Evolutionary conservation across 2,113 vertebrate species (phyloP).

Genomic region (Coturnix japonica): DNA sequence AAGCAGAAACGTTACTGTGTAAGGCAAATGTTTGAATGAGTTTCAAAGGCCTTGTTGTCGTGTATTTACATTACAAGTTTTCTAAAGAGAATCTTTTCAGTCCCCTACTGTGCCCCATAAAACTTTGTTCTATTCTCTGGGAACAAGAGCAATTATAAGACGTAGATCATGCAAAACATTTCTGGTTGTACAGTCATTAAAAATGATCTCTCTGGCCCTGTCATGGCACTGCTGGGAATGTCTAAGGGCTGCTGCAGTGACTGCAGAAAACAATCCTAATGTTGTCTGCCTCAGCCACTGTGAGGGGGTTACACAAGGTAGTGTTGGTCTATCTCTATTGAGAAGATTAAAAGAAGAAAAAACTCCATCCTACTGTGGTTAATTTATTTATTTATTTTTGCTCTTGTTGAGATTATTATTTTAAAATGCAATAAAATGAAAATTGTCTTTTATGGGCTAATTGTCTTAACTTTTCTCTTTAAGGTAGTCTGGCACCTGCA

Average conservation of each 20-base stretch:
- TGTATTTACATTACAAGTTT: slow-evolving; percentile 34
- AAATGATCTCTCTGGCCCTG: not conserved
- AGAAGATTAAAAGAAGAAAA: not conserved
- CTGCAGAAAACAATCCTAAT: not conserved
- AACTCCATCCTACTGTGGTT: not conserved
- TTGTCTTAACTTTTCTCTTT: not conserved
- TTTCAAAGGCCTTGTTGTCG: slow-evolving; percentile 15
- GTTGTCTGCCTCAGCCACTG: not conserved
- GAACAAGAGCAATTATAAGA: slow-evolving; percentile 51
- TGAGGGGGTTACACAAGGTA: not conserved
- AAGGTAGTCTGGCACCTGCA: not conserved
- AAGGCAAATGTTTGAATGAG: slow-evolving; percentile 17
- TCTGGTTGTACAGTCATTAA: slow-evolving; percentile 27
- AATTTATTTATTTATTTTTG: not conserved
- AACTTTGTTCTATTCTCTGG: slow-evolving; percentile 32
- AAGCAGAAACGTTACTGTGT: not conserved
- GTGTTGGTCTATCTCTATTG: not conserved
- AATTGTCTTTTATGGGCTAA: not conserved
- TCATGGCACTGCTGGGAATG: not conserved
- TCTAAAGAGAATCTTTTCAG: slow-evolving; percentile 10
- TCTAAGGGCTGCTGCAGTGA: not conserved
- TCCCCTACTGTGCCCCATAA: slow-evolving; percentile 11
- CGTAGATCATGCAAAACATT: slow-evolving; percentile 29
- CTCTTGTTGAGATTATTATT: not conserved
- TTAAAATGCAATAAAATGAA: not conserved